Percentiles rank a stretch among this genome's conserved stretches.
Conservation (phyloP, 2,888 invertebrate species). For the Cephonodes hylas region DNA sequence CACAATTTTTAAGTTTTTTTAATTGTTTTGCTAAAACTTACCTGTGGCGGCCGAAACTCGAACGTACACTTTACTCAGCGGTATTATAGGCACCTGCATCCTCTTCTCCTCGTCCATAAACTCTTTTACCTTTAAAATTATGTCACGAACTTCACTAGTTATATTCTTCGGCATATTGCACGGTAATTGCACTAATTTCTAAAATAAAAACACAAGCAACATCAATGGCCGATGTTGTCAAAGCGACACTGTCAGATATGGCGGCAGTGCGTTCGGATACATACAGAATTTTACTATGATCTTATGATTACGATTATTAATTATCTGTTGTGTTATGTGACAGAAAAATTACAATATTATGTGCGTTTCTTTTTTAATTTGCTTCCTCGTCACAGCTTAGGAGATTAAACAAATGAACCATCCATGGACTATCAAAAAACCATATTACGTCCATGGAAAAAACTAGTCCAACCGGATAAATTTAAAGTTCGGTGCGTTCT, state of each 20-base stretch:
- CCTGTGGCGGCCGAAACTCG: conserved; percentile 74
- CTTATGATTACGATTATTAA: no score
- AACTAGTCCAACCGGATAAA: no score
- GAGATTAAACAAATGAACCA: no score
- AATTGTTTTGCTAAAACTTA: conserved; percentile 30
- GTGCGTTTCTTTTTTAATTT: no score
- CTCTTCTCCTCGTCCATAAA: conserved; percentile 77
- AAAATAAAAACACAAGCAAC: conserved; percentile 24
- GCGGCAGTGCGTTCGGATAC: neutral
- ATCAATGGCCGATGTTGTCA: conserved; percentile 18
- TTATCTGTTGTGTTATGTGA: no score
- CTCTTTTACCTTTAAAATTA: conserved; percentile 73
- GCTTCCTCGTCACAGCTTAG: no score
- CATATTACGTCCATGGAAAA: no score
- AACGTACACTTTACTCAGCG: conserved; percentile 72
- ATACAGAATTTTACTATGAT: neutral
- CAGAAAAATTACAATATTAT: no score
- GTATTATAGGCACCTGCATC: conserved; percentile 77
- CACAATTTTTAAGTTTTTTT: neutral
- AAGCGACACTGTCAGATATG: neutral
- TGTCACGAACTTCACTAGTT: conserved; percentile 72
- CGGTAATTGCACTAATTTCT: conserved; percentile 16
- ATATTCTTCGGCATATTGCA: conserved; percentile 73
- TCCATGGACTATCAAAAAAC: no score
- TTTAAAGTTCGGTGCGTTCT: no score